phyloP scores from a whole-genome alignment of 2,888 invertebrate genomes.

The Synanthedon andrenaeformis region DNA sequence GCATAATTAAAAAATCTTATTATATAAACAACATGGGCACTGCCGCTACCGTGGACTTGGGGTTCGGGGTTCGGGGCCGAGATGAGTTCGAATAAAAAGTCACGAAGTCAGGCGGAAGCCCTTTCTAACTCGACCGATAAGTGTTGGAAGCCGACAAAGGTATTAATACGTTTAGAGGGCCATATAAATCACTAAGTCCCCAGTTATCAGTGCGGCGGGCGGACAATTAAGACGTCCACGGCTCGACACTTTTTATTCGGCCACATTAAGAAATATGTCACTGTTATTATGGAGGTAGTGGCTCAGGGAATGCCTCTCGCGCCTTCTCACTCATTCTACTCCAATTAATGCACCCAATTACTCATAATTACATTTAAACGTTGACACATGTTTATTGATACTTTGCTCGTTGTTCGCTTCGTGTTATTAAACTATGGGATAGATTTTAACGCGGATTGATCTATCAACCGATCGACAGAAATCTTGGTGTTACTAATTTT shows the following conservation, averaged over 20 bases:
- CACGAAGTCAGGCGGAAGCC: constrained; percentile 46
- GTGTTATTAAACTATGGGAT: too few species aligned
- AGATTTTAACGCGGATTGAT: too few species aligned
- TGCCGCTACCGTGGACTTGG: not conserved
- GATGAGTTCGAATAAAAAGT: constrained; percentile 5
- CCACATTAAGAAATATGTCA: constrained; percentile 23
- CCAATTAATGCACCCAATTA: too few species aligned
- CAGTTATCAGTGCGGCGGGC: constrained; percentile 36
- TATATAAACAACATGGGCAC: not conserved
- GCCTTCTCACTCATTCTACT: too few species aligned
- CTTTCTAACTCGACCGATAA: constrained; percentile 41
- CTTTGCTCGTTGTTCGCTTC: too few species aligned
- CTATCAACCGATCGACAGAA: too few species aligned
- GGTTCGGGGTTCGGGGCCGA: too few species aligned
- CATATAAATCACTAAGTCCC: constrained; percentile 57
- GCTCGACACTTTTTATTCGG: constrained; percentile 10
- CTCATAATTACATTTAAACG: too few species aligned
- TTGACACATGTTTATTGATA: too few species aligned
- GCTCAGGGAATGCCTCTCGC: not conserved
- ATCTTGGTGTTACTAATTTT: too few species aligned
- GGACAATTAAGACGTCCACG: constrained; percentile 59
- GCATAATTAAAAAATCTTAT: not conserved
- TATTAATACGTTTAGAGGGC: constrained; percentile 45
- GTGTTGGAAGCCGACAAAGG: constrained; percentile 57
- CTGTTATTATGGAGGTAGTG: constrained; percentile 10